Percentiles rank a stretch among this genome's conserved stretches.
phyloP scores from a whole-genome alignment of 2,113 vertebrate species.

The Aleadryas rufinucha region DNA sequence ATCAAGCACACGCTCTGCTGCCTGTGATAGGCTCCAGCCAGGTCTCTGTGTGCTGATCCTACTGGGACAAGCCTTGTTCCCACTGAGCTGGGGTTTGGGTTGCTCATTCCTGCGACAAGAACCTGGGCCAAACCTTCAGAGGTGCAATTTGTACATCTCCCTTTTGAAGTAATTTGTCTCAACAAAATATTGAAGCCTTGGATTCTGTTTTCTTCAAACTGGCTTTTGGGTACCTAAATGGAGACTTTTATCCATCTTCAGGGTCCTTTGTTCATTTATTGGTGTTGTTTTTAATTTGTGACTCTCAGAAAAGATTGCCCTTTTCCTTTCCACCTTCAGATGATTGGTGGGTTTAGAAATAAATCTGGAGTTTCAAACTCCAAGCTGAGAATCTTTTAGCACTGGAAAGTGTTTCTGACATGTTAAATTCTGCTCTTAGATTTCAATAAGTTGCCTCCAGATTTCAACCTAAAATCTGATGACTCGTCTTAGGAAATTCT shows the following conservation, averaged over 20 bases:
- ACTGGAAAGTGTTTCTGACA: not conserved
- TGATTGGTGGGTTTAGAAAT: not conserved
- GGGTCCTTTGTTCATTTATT: not conserved
- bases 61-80: not conserved
- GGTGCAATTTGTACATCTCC: not conserved
- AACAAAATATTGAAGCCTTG: not conserved
- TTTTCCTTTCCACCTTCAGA: not conserved
- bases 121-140: not conserved
- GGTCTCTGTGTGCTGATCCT: not conserved
- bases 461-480: not conserved
- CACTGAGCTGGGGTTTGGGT: not conserved
- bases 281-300: not conserved
- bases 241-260: not conserved
- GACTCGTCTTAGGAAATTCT: not conserved
- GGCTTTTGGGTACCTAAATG: not conserved
- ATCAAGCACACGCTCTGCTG: not conserved
- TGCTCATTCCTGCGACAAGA: not conserved
- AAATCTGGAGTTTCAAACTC: not conserved
- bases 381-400: not conserved
- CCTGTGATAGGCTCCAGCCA: fast-evolving
- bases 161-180: not conserved
- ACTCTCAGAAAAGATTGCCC: not conserved
- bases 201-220: not conserved
- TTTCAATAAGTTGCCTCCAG: not conserved
- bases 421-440: not conserved